Base-by-base conservation (phyloP, 2,888 invertebrate species). In the Lacanobia wlatinum region DNA sequence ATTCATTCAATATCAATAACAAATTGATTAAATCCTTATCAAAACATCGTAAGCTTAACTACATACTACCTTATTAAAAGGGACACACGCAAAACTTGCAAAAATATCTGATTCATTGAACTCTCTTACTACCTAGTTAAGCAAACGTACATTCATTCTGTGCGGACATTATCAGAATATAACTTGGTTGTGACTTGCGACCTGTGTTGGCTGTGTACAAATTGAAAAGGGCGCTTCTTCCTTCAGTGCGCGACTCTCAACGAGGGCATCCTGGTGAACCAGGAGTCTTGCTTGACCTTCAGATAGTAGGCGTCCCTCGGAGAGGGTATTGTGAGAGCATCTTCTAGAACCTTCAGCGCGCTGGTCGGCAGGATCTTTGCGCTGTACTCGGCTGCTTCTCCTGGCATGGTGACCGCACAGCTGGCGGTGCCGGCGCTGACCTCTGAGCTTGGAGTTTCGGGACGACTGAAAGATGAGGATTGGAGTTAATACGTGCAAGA, bases 371-470 rank as follows among this genome's bases (percentile, higher is more conserved):
- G 94, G 8, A 97, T 96, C 87, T 97, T 97, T 48, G 97, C 97
- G 90, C 97, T 97, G 91, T 97, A 97, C 84, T 97, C 97, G 1
- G 97, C 97, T 59, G 97, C 97, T 85, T 97, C 97, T 1, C 96
- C 96, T 1, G 94, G 97, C 96, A 94, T 96, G 80, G 94, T 96
- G 78, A 93, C 96, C 2, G 96, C 96, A 85, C 96, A 96, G 74
- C 93, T 94, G 12, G 93, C 93, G 38, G 95, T 94, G 38, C 90
- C 85, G 2, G 92, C 87, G 84, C 95, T 96, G 34, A 95, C 91
- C 62, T 94, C 96, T 0, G 96, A 96, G 84, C 87, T 94, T 53
- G 96, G 96, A 0, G 96, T 96, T 73, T 96, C 96, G 38, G 96
- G 96, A 67, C 96, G 95, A 84, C 96, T 96, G 91, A 14, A 89